Evolutionary conservation across 2,888 invertebrate genomes (phyloP).

Genomic region (Heliconius aoede): DNA sequence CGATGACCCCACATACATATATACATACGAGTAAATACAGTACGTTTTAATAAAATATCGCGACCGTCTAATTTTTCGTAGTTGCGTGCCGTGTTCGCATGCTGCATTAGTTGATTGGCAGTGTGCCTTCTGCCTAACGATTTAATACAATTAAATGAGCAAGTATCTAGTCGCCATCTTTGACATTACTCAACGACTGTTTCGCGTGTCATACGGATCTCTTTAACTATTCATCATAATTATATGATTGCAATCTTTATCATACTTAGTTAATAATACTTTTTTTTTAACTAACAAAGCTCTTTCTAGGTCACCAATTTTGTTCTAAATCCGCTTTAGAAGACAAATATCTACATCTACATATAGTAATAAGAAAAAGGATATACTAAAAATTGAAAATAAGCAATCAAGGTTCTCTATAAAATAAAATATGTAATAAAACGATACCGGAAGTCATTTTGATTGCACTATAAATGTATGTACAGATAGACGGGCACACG

Average conservation of each 20-base stretch:
- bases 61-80: constrained; percentile 46
- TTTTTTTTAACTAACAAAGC: background rate
- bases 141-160: constrained; percentile 83
- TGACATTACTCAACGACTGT: constrained; percentile 75
- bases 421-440: constrained; percentile 19
- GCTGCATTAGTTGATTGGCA: constrained; percentile 81
- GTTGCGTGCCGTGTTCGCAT: constrained; percentile 78
- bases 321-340: background rate
- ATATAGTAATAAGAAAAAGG: no score
- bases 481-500: constrained; percentile 50
- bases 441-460: constrained; percentile 18
- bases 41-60: constrained; percentile 38
- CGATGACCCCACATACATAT: constrained; percentile 30
- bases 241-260: constrained; percentile 37
- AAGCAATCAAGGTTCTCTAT: background rate
- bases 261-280: background rate
- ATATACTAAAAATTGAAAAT: background rate
- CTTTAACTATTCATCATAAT: constrained; percentile 49
- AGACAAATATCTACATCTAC: background rate
- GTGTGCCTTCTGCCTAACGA: constrained; percentile 76
- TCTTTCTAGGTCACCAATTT: no score
- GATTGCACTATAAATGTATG: constrained; percentile 38
- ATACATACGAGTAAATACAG: no score
- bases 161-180: constrained; percentile 76
- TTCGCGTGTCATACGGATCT: constrained; percentile 69